Conservation (phyloP, 1,140 invertebrate genomes). For the Pachypsylla venusta region DNA sequence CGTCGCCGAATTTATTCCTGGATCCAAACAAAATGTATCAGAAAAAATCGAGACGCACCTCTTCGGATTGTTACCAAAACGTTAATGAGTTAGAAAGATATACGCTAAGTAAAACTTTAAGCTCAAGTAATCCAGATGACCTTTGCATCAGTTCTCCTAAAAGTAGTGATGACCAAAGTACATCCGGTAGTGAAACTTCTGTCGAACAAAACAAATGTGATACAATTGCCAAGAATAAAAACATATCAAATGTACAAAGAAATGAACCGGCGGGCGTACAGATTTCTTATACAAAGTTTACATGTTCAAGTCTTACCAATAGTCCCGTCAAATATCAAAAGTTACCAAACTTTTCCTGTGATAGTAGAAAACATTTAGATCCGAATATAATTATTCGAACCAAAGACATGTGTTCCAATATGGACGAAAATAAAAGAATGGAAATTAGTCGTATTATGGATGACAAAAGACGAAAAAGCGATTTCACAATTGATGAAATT, state of each 20-base stretch:
- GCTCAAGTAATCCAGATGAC: conserved; percentile 19
- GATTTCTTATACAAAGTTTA: not conserved
- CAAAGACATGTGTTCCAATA: conserved; percentile 6
- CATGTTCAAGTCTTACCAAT: conserved; percentile 3
- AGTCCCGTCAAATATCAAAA: conserved; percentile 6
- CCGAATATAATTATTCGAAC: not conserved
- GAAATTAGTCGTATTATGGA: conserved; percentile 3
- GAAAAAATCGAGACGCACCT: conserved; percentile 10
- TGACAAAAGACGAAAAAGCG: not conserved
- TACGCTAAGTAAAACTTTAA: conserved; percentile 14
- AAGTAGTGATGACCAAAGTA: not conserved
- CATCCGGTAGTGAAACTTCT: not conserved
- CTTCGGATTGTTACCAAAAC: conserved; percentile 10
- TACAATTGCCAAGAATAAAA: not conserved
- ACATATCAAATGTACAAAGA: conserved; percentile 5
- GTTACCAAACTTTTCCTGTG: not conserved
- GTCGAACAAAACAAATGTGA: not conserved
- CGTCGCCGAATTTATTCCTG: conserved; percentile 14
- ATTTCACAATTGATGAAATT: conserved; percentile 5
- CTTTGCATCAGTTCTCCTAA: not conserved
- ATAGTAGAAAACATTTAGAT: conserved; percentile 9
- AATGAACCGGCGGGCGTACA: not conserved
- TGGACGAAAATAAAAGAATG: conserved; percentile 1
- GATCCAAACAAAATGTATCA: conserved; percentile 2
- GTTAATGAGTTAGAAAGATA: conserved; percentile 10